Base-by-base conservation (phyloP, 2,888 invertebrate genomes). In the Cataglyphis altisquamis region DNA sequence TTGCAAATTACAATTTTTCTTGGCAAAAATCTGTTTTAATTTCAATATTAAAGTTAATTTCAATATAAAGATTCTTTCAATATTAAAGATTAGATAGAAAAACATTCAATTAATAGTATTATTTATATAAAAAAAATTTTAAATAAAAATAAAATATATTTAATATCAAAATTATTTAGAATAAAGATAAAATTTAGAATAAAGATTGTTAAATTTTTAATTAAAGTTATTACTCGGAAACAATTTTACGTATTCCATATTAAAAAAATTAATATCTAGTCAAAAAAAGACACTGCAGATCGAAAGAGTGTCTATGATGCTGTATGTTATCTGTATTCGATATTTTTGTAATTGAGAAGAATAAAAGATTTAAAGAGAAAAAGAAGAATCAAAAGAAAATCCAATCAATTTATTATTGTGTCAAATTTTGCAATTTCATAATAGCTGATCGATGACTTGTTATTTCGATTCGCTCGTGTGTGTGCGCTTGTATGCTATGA, bases 391-490 rank as follows among this genome's bases (percentile, higher is more conserved):
- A 74, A 63, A 52, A 3, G 36, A n/a, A 52, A 39, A 55, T 25
- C 32, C 48, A 21, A 1, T 1, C 18, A 48, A 75, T 48, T 36
- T 64, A 25, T 77, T 48, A 29, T 32, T 15, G 55, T 36, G 66
- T 3, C n/a, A n/a, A 77, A 67, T 57, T 77, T 77, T 41, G 67
- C 41, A 39, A 77, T 67, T 77, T 77, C n/a, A 39, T 67, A 55
- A 77, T 29, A 29, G 39, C n/a, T 41, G 55, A 67, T 55, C 67
- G 55, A 25, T 41, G 77, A 55, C 29, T 77, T 55, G 55, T 55
- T 55, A 67, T 15, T 57, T 57, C 39, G 57, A 18, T 18, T 52
- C 67, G 52, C 25, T 55, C 67, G 75, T 66, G 41, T 55, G 67
- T 39, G 67, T 67, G 77, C 29, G 66, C 39, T 66, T 55, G 67